Conservation (phyloP, 2,888 invertebrate genomes). For the Aquatica leii region DNA sequence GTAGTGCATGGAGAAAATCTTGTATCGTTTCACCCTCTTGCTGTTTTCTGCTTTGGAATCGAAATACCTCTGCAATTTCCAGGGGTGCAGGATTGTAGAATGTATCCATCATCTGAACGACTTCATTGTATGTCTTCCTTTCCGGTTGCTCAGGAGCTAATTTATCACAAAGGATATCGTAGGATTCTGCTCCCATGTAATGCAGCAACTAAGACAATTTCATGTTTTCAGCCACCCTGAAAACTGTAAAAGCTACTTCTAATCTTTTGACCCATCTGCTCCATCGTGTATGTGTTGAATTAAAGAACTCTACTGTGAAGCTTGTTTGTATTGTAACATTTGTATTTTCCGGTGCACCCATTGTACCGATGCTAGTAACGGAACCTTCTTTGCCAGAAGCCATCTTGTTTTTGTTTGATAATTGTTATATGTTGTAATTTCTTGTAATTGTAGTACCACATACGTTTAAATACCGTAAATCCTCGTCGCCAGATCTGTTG, state of each 20-base stretch:
- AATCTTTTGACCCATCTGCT: neutral
- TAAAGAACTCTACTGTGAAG: neutral
- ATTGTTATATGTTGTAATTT: no score
- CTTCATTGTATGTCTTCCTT: neutral
- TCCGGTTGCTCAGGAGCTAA: neutral
- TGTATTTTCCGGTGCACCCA: no score
- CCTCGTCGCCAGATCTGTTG: no score
- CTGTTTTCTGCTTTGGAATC: neutral
- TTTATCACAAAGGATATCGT: conserved; percentile 2
- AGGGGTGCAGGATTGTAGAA: neutral
- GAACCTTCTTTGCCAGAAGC: no score
- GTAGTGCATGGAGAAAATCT: neutral
- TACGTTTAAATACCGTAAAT: no score
- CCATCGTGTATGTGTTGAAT: neutral
- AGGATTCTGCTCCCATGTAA: neutral
- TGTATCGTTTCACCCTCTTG: neutral
- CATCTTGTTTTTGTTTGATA: no score
- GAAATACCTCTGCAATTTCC: no score
- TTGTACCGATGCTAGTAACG: no score
- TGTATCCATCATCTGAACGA: neutral
- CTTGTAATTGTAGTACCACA: no score
- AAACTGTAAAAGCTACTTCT: neutral
- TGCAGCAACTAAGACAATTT: neutral
- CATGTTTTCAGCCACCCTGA: neutral
- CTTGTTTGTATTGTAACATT: no score